These are phyloP conservation scores for Drosophila ananassae DNA, from an alignment of 1,140 invertebrate genomes.

Conservation along the genomic window DNA sequence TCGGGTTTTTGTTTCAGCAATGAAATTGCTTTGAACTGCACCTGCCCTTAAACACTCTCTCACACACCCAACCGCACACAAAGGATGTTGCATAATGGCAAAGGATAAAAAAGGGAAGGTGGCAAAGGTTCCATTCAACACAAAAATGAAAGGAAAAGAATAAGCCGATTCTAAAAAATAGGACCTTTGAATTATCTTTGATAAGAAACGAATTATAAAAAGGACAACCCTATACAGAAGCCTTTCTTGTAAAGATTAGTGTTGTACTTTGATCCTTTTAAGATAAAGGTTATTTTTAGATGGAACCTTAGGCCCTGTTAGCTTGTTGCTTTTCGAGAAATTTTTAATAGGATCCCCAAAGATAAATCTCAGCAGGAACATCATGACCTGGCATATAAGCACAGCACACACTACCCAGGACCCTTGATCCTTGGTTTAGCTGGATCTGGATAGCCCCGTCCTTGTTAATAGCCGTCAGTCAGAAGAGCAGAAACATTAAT, in stretches of 20 bases:
- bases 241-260: too few relatives aligned
- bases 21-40: slow-evolving; percentile 58
- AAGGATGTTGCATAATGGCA: slow-evolving; percentile 29
- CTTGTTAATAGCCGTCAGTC: slow-evolving; percentile 57
- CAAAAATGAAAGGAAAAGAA: background rate
- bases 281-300: background rate
- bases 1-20: slow-evolving; percentile 42
- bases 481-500: slow-evolving; percentile 47
- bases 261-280: background rate
- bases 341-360: slow-evolving; percentile 51
- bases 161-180: background rate
- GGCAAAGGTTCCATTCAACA: slow-evolving; percentile 23
- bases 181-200: background rate
- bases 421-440: slow-evolving; percentile 22
- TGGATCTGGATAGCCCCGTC: slow-evolving; percentile 23
- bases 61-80: slow-evolving; percentile 14
- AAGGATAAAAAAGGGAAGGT: slow-evolving; percentile 11
- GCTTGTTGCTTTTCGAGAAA: slow-evolving; percentile 44
- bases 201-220: background rate
- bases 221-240: background rate
- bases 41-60: slow-evolving; percentile 14
- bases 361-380: slow-evolving; percentile 56
- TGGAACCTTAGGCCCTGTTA: slow-evolving; percentile 45
- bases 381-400: slow-evolving; percentile 35
- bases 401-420: slow-evolving; percentile 1